Conservation (phyloP, 2,113 vertebrate genomes). For the Vidua chalybeata region DNA sequence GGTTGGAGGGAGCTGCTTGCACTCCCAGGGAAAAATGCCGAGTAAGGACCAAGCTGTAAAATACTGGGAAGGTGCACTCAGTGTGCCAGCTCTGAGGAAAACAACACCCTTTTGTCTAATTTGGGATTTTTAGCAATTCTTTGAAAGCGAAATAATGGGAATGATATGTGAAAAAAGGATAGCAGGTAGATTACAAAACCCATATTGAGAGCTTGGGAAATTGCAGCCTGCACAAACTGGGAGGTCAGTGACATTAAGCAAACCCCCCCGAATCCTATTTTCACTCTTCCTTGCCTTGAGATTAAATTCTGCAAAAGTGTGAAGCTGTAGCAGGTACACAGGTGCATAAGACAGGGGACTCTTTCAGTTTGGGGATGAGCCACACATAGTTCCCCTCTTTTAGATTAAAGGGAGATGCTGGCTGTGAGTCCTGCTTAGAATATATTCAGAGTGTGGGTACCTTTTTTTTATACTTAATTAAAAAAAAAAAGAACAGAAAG, state of each 20-base stretch:
- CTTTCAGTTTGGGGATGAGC: rapidly evolving
- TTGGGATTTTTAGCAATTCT: neutral
- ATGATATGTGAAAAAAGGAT: neutral
- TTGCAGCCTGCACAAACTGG: neutral
- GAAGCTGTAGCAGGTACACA: neutral
- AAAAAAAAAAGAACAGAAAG: neutral
- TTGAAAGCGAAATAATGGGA: neutral
- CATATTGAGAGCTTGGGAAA: rapidly evolving
- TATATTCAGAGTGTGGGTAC: neutral
- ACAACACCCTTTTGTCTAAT: neutral
- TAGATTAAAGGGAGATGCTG: neutral
- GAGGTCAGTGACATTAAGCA: neutral
- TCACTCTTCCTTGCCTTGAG: neutral
- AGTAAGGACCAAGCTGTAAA: neutral
- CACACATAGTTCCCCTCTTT: neutral
- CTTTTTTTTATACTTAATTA: neutral
- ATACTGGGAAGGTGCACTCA: neutral
- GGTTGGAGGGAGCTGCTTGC: neutral
- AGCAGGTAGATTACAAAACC: neutral
- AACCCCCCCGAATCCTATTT: neutral
- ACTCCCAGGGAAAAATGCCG: neutral
- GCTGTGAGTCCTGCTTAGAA: neutral
- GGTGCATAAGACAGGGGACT: neutral
- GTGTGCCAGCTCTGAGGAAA: neutral
- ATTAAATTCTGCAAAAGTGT: neutral